Percentiles rank a stretch among this genome's conserved stretches.
Conservation (phyloP, 2,888 invertebrate species). For the Synanthedon myopaeformis region DNA sequence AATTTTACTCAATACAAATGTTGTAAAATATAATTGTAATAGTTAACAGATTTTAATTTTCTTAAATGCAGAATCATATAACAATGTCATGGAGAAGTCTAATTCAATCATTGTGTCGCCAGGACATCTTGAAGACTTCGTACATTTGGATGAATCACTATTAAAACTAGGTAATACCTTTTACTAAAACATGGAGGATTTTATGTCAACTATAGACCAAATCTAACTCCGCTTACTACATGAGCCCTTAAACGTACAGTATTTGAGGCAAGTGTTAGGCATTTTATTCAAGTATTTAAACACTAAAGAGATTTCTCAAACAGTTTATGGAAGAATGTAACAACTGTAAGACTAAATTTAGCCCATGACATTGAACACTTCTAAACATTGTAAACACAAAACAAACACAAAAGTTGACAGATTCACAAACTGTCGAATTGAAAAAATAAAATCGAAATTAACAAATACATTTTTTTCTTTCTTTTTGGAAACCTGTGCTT, state of each 20-base stretch:
- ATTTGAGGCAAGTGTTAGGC: constrained; percentile 62
- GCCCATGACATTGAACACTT: constrained; percentile 50
- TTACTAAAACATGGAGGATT: constrained; percentile 28
- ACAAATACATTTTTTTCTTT: not conserved
- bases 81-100: constrained; percentile 60
- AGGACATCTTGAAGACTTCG: not conserved
- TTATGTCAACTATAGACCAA: constrained; percentile 42
- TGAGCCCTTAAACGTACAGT: constrained; percentile 31
- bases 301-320: constrained; percentile 14
- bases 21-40: constrained; percentile 64
- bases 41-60: constrained; percentile 60
- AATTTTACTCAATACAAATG: constrained; percentile 66
- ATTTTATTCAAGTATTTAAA: constrained; percentile 28
- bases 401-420: constrained; percentile 24
- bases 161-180: constrained; percentile 34
- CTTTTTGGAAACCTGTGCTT: constrained; percentile 1
- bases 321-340: not conserved
- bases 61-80: constrained; percentile 61
- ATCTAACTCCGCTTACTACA: constrained; percentile 31
- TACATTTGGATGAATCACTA: not conserved
- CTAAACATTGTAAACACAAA: constrained; percentile 21
- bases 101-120: constrained; percentile 14
- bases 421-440: constrained; percentile 8
- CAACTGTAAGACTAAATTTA: constrained; percentile 20
- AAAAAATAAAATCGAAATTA: not conserved